Percentiles rank a stretch among this genome's conserved stretches.
Evolutionary conservation across 2,113 vertebrate species (phyloP).

Genomic region (Albula goreensis): DNA sequence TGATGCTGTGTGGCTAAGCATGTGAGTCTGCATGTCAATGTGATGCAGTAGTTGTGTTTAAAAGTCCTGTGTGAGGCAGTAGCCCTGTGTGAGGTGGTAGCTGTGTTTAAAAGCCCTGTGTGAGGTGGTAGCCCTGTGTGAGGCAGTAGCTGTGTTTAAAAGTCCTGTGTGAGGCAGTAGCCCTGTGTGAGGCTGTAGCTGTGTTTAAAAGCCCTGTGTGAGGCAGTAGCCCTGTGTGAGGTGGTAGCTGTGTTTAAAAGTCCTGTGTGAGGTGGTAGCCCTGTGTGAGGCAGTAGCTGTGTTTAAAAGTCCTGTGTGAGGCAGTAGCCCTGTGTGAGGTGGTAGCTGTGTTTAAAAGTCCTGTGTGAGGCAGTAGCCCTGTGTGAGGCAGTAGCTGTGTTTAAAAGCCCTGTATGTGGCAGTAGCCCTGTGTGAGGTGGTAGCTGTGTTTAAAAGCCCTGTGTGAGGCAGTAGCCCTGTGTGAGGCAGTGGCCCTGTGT

Average conservation of each 20-base stretch:
- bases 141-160: background rate
- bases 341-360: background rate
- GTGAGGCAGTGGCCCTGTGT: no score
- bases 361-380: no score
- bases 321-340: background rate
- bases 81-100: background rate
- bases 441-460: no score
- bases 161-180: background rate
- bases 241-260: no score
- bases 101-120: background rate
- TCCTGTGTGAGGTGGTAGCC: background rate
- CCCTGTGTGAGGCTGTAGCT: no score
- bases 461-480: no score
- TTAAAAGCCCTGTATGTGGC: slow-evolving; percentile 92
- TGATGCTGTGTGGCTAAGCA: no score
- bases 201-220: slow-evolving; percentile 85
- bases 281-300: background rate
- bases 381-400: slow-evolving; percentile 17
- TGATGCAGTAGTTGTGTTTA: background rate
- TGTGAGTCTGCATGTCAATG: background rate
- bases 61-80: background rate
- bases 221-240: slow-evolving; percentile 84
- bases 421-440: no score
- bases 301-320: background rate
- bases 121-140: background rate